Base-by-base conservation (phyloP, 2,113 vertebrate genomes). In the Grammomys surdaster region DNA sequence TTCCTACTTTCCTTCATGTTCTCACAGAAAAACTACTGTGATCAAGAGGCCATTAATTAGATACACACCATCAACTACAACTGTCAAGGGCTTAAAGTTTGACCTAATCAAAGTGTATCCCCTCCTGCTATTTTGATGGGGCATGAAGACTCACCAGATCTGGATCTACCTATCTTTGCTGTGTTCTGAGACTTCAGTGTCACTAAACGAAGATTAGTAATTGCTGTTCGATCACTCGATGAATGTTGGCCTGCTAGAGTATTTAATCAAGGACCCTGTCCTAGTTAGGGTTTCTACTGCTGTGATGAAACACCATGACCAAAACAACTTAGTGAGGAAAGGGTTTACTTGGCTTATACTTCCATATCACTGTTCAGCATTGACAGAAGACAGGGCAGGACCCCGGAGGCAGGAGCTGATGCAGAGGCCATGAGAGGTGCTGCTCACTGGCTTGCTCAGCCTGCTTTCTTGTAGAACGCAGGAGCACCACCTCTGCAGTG, bases 41-140 rank as follows among this genome's bases (percentile, higher is more conserved):
- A 94, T 92, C 63, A 91, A 78, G 67, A 51, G 81, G 90, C 48
- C 84, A 69, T 33, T 91, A 87, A 70, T 84, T 65, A 72, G 80
- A 72, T 86, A 67, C 24, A 56, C 89, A 60, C 85, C 48, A 77
- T 72, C 46, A 89, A 63, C 67, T 46, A 84, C 31, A 51, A 65
- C 12, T 3, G 70, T 87, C 67, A 84, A 20, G 31, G 40, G 33
- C 26, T 43, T 89, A 54, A 22, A 33, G 7, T 73, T 91, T 95
- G 36, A 31, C 48, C n/a, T 22, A 87, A 28, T 54, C 10, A 87
- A 87, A 56, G 26, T 9, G n/a, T 90, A 92, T 73, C 43, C 40
- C 20, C 36, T 88, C n/a, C 82, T 75, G 31, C n/a, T 96, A 76
- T 73, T 93, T 94, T 22, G 40, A 65, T 56, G 31, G 11, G 28